Percentiles rank a stretch among this genome's conserved stretches.
phyloP scores from a whole-genome alignment of 2,797 vertebrate genomes.

The Darevskia nairensis region DNA sequence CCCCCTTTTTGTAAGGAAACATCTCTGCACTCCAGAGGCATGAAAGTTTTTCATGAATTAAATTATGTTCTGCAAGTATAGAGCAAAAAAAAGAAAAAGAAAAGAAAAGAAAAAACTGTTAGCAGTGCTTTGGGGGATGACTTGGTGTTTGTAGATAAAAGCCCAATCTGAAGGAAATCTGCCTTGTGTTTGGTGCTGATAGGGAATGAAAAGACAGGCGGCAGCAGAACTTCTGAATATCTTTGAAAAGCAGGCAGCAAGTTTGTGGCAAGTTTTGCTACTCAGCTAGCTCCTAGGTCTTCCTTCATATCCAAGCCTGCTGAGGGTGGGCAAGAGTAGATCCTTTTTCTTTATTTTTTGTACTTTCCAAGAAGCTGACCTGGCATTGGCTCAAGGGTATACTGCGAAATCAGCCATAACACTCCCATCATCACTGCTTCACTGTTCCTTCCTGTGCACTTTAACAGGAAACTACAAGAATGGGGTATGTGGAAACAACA shows the following conservation, averaged over 20 bases:
- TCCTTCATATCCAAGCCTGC: not conserved
- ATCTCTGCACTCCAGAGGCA: conserved; percentile 26
- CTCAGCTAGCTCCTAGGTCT: not conserved
- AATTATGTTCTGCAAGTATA: conserved; percentile 43
- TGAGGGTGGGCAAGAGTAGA: not conserved
- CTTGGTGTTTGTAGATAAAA: conserved; percentile 36
- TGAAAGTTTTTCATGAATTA: conserved; percentile 43
- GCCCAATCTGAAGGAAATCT: conserved; percentile 16
- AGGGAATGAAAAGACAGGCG: conserved; percentile 1
- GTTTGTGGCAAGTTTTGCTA: not conserved
- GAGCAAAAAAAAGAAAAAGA: conserved; percentile 35
- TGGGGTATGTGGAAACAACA: too few relatives aligned
- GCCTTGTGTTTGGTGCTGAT: conserved; percentile 3
- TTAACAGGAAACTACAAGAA: not conserved
- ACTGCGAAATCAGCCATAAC: too few relatives aligned
- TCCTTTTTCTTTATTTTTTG: too few relatives aligned
- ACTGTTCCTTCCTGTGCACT: not conserved
- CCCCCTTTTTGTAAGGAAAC: conserved; percentile 30
- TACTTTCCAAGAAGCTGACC: not conserved
- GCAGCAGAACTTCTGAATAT: not conserved
- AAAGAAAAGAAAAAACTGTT: not conserved
- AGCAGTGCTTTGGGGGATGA: conserved; percentile 35
- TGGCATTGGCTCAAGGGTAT: not conserved
- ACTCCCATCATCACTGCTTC: not conserved
- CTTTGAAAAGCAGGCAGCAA: not conserved